These are phyloP conservation scores for Phalloptychus januarius DNA, from an alignment of 2,797 vertebrate genomes.

Conservation along the genomic window DNA sequence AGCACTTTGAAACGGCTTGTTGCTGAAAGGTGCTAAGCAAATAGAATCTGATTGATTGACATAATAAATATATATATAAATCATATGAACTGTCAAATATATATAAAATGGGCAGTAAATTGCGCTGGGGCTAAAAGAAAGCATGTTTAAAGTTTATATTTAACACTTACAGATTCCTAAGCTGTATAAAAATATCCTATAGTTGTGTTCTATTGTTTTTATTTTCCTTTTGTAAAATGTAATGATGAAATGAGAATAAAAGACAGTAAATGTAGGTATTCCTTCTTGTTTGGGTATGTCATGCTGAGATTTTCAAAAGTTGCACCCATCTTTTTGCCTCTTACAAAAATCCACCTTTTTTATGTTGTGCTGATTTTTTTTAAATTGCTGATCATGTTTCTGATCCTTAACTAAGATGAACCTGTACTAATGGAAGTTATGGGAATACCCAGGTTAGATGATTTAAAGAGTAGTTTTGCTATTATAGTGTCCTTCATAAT, in stretches of 20 bases:
- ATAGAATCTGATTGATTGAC: too few relatives aligned
- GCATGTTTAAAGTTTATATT: not conserved
- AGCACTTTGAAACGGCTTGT: too few relatives aligned
- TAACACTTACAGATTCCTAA: not conserved
- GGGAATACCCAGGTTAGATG: not conserved
- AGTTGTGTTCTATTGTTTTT: not conserved
- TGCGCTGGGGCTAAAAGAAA: not conserved
- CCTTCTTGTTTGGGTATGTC: not conserved
- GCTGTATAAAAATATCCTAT: not conserved
- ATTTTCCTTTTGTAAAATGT: not conserved
- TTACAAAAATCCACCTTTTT: not conserved
- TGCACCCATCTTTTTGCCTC: not conserved
- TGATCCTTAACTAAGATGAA: not conserved
- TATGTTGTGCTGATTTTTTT: not conserved
- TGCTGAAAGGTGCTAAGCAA: too few relatives aligned
- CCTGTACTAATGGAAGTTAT: not conserved
- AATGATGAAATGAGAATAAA: too few relatives aligned
- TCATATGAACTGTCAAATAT: not conserved
- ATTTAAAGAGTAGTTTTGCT: not conserved
- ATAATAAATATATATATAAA: not conserved
- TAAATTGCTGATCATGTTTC: not conserved
- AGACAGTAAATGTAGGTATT: not conserved
- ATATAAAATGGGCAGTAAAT: not conserved
- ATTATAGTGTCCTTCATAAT: constrained; percentile 11
- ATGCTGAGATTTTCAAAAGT: not conserved